These are phyloP conservation scores for Malurus melanocephalus DNA, from an alignment of 2,113 vertebrate species.

Conservation along the genomic window DNA sequence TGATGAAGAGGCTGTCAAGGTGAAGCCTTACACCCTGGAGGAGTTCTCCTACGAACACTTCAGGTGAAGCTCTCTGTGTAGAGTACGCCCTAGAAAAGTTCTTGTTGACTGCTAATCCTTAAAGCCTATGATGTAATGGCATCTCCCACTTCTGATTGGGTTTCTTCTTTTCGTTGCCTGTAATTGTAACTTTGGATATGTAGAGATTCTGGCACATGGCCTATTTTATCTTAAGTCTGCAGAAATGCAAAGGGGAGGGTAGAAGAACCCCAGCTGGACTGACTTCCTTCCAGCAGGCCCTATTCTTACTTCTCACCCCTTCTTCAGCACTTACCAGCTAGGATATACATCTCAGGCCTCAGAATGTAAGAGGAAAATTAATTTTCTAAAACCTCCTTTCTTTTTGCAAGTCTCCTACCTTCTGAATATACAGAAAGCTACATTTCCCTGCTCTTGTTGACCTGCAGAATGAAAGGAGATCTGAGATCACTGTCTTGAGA, in stretches of 20 bases:
- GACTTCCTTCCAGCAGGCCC: background rate
- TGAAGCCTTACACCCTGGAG: conserved; percentile 82
- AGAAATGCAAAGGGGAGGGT: background rate
- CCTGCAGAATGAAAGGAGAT: background rate
- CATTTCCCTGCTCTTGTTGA: background rate
- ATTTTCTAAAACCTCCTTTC: background rate
- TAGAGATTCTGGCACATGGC: background rate
- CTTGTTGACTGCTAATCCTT: background rate
- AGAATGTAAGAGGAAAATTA: background rate
- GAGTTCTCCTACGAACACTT: conserved; percentile 89
- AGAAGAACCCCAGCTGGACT: background rate
- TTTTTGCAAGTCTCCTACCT: background rate
- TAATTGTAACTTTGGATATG: background rate
- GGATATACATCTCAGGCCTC: background rate
- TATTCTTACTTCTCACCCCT: background rate
- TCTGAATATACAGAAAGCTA: background rate
- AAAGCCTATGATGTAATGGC: background rate
- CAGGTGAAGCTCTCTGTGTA: conserved; percentile 73
- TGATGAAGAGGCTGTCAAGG: conserved; percentile 39
- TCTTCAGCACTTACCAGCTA: background rate
- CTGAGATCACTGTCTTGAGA: background rate
- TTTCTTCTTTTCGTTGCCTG: background rate
- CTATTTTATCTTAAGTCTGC: background rate
- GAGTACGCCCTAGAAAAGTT: background rate
- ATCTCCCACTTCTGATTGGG: background rate